Conservation (phyloP, 2,113 vertebrate species). For the Dromaius novaehollandiae region DNA sequence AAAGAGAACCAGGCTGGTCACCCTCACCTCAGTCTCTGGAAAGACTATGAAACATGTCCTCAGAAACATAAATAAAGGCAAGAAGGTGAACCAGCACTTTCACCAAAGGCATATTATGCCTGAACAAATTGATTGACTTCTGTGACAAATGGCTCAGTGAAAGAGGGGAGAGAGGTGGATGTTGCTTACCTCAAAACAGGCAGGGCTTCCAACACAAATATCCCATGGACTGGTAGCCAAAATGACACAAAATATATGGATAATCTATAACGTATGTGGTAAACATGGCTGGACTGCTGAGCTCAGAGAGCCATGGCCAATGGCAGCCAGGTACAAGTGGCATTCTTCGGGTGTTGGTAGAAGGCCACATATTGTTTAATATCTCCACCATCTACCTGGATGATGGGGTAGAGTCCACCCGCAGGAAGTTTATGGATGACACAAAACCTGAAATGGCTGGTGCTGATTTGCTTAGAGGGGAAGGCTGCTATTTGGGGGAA, state of each 20-base stretch:
- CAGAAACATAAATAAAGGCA: background rate
- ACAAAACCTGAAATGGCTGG: background rate
- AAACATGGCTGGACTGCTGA: background rate
- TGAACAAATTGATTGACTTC: background rate
- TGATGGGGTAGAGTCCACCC: background rate
- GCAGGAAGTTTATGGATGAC: background rate
- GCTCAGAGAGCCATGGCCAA: accelerated
- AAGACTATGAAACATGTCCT: background rate
- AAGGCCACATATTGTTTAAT: background rate
- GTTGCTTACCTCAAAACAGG: background rate
- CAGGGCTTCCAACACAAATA: background rate
- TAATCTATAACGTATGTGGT: background rate
- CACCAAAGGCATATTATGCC: background rate
- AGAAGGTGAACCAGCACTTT: background rate
- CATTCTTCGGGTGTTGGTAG: background rate
- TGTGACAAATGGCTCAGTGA: background rate
- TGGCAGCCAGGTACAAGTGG: background rate
- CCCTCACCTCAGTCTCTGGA: background rate
- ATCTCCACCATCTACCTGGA: background rate
- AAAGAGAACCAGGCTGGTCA: background rate
- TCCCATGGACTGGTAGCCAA: background rate
- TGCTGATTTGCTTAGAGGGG: background rate
- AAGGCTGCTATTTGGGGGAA: background rate
- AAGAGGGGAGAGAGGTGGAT: background rate
- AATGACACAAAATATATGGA: background rate